These are phyloP conservation scores for Pycnonotus jocosus DNA, from an alignment of 2,113 vertebrate genomes.

Conservation along the genomic window DNA sequence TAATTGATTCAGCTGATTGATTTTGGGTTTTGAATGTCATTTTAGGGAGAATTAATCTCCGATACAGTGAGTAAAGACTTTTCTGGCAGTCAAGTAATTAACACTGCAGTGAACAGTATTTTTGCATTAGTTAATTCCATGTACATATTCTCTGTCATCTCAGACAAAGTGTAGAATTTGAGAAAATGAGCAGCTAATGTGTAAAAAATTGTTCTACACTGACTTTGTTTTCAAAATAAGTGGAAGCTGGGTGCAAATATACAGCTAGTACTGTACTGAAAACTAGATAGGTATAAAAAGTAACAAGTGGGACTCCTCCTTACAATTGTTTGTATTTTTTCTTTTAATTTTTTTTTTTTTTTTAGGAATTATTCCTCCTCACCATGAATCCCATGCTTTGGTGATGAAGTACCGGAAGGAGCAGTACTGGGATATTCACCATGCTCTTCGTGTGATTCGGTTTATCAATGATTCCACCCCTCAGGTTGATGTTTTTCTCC, in stretches of 20 bases:
- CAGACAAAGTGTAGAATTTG: background rate
- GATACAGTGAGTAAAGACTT: background rate
- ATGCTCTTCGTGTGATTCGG: conserved; percentile 83
- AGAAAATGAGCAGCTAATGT: background rate
- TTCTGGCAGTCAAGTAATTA: background rate
- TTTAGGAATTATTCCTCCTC: conserved; percentile 89
- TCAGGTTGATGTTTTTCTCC: conserved; percentile 83
- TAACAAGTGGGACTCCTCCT: background rate
- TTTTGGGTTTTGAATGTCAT: background rate
- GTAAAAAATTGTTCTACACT: background rate
- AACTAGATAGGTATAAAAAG: background rate
- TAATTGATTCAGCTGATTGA: background rate
- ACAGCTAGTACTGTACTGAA: background rate
- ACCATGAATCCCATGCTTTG: conserved; percentile 86
- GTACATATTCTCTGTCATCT: background rate
- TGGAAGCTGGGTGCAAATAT: background rate
- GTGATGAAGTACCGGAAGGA: conserved; percentile 84
- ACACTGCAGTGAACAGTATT: background rate
- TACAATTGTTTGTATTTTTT: background rate
- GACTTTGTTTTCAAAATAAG: background rate
- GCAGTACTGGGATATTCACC: conserved; percentile 85
- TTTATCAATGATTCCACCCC: conserved; percentile 81
- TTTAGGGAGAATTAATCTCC: background rate
- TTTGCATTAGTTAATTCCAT: background rate
- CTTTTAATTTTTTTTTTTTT: background rate